Percentiles rank a stretch among this genome's conserved stretches.
These are phyloP conservation scores for Tanypteryx hageni DNA, from an alignment of 2,888 invertebrate genomes.

Conservation along the genomic window DNA sequence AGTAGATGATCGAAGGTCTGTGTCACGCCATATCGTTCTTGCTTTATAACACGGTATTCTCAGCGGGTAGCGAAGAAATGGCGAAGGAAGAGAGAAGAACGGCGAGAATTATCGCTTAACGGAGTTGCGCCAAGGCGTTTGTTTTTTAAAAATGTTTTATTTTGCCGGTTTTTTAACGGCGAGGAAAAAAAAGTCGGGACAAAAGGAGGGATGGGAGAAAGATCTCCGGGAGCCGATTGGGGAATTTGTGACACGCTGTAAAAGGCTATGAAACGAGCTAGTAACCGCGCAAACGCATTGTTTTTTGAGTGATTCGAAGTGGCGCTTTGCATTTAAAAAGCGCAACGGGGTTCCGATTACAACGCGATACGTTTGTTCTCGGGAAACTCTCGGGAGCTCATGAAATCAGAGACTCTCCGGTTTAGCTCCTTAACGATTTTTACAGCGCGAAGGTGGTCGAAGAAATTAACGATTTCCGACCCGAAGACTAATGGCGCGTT, in stretches of 20 bases:
- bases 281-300: constrained; percentile 19
- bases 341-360: constrained; percentile 16
- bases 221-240: not conserved
- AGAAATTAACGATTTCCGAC: constrained; percentile 2
- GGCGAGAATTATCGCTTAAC: not conserved
- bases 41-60: not conserved
- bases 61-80: not conserved
- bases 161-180: not conserved
- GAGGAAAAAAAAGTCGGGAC: not conserved
- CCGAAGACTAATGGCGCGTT: not conserved
- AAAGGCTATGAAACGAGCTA: not conserved
- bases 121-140: not conserved
- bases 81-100: not conserved
- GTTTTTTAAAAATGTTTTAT: not conserved
- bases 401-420: constrained; percentile 16
- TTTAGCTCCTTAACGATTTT: not conserved
- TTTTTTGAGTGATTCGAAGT: not conserved
- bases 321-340: constrained; percentile 11
- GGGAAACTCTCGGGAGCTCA: not conserved
- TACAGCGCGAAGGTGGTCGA: not conserved
- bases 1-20: constrained; percentile 42
- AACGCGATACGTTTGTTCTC: constrained; percentile 12
- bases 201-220: not conserved
- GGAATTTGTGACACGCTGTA: not conserved
- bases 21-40: constrained; percentile 38